phyloP scores from a whole-genome alignment of 1,140 invertebrate species.

The Papilio helenus region DNA sequence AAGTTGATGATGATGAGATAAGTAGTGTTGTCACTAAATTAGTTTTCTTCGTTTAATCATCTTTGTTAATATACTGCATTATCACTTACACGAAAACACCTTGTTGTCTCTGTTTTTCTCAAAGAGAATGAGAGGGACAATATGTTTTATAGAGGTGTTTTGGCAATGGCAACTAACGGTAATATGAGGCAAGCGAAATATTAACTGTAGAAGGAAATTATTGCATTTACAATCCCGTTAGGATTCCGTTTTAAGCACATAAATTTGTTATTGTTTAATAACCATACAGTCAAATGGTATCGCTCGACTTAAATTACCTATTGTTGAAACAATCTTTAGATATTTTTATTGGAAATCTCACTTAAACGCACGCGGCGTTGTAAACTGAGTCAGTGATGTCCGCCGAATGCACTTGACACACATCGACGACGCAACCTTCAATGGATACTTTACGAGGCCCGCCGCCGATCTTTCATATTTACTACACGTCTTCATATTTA shows the following conservation, averaged over 20 bases:
- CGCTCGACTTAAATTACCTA: too few species aligned
- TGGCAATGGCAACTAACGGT: neutral
- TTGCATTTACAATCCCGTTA: neutral
- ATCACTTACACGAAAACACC: neutral
- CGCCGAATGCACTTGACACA: slow-evolving; percentile 22
- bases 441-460: slow-evolving; percentile 20
- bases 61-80: neutral
- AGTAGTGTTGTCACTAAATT: too few species aligned
- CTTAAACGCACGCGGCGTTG: slow-evolving; percentile 5
- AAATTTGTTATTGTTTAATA: neutral
- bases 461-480: slow-evolving; percentile 10
- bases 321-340: neutral
- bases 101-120: neutral
- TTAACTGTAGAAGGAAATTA: neutral
- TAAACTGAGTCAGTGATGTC: slow-evolving; percentile 19
- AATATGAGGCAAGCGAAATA: neutral
- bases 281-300: too few species aligned
- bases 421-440: slow-evolving; percentile 15
- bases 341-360: neutral
- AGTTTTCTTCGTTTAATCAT: too few species aligned
- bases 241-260: neutral
- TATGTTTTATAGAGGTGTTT: neutral
- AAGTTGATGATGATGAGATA: too few species aligned
- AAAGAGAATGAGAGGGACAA: neutral
- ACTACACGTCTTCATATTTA: neutral